Evolutionary conservation across 1,140 invertebrate genomes (phyloP).

Genomic region (Cephus cinctus): DNA sequence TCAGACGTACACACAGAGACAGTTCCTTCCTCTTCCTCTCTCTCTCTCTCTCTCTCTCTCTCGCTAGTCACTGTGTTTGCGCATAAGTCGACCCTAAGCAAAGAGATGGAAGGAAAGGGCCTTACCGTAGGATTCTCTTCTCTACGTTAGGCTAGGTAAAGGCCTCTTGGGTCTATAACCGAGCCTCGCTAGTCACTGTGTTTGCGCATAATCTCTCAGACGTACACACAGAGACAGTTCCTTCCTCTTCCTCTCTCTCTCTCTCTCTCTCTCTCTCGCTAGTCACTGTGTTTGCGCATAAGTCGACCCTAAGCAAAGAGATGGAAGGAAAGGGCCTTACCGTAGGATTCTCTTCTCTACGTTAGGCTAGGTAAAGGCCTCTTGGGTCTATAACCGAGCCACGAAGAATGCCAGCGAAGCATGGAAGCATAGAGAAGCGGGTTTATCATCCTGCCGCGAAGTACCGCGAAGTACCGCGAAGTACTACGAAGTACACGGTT

Average conservation of each 20-base stretch:
- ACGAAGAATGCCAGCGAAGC: constrained; percentile 19
- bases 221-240: no score
- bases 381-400: constrained; percentile 34
- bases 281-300: no score
- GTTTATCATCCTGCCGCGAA: constrained; percentile 20
- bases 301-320: no score
- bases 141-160: constrained; percentile 32
- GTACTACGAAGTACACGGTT: no score
- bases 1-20: no score
- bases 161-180: constrained; percentile 35
- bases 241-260: constrained; percentile 7
- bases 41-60: constrained; percentile 8
- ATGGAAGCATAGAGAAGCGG: constrained; percentile 12
- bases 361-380: constrained; percentile 33
- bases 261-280: constrained; percentile 8
- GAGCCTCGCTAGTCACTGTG: constrained; percentile 13
- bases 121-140: constrained; percentile 22
- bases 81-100: no score
- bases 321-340: constrained; percentile 27
- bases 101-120: constrained; percentile 26
- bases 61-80: no score
- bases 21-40: no score
- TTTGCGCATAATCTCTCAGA: no score
- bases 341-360: constrained; percentile 18
- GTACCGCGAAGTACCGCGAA: no score